Conservation (phyloP, 2,113 vertebrate species). For the Laticauda colubrina region DNA sequence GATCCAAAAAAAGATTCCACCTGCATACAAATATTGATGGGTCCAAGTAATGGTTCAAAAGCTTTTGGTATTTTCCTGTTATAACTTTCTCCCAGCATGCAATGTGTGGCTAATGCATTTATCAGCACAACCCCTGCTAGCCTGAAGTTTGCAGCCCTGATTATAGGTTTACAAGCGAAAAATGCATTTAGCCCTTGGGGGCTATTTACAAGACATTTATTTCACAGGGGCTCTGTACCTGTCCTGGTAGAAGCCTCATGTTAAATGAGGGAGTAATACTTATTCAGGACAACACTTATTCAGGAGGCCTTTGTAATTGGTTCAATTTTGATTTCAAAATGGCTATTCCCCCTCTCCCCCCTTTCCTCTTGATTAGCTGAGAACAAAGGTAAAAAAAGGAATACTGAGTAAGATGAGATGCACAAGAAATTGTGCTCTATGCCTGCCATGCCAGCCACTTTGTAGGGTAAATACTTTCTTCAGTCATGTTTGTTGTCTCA, state of each 20-base stretch:
- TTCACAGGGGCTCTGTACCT: slow-evolving; percentile 30
- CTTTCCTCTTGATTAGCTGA: slow-evolving; percentile 33
- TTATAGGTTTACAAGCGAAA: slow-evolving; percentile 54
- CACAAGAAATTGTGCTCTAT: background rate
- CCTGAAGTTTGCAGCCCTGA: slow-evolving; percentile 48
- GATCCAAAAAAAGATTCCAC: background rate
- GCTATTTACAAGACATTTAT: slow-evolving; percentile 29
- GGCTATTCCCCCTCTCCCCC: background rate
- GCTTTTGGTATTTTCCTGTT: slow-evolving; percentile 37
- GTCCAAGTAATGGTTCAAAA: background rate
- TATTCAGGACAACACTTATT: slow-evolving; percentile 30
- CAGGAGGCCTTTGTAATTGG: slow-evolving; percentile 35
- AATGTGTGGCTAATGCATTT: slow-evolving; percentile 48
- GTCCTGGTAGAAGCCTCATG: slow-evolving; percentile 39
- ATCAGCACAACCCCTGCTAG: slow-evolving; percentile 33
- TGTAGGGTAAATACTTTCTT: background rate
- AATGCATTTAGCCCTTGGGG: slow-evolving; percentile 39
- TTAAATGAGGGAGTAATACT: background rate
- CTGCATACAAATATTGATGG: background rate
- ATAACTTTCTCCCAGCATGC: slow-evolving; percentile 32
- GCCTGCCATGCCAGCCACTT: fast-evolving
- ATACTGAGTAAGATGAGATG: slow-evolving; percentile 1
- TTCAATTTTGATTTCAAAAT: slow-evolving; percentile 43
- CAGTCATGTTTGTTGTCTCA: background rate
- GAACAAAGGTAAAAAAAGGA: slow-evolving; percentile 29